These are phyloP conservation scores for Lagodon rhomboides DNA, from an alignment of 2,797 vertebrate species.

Conservation along the genomic window DNA sequence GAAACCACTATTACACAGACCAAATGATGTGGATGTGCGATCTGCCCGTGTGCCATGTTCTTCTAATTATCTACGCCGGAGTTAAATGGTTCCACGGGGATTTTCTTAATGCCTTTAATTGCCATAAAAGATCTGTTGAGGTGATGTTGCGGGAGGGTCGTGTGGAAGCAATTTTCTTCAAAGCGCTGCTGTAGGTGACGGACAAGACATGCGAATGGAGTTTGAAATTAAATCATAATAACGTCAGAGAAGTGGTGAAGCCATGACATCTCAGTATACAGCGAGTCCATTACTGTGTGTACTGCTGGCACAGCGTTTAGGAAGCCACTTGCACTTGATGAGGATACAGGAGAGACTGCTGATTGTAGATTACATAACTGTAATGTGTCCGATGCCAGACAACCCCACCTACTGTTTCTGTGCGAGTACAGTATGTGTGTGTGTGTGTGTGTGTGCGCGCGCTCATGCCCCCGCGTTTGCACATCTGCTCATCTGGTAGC, in stretches of 20 bases:
- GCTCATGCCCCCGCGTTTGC: slow-evolving; percentile 14
- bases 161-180: slow-evolving; percentile 48
- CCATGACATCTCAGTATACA: not conserved
- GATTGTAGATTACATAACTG: slow-evolving; percentile 24
- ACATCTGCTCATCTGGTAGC: slow-evolving; percentile 70
- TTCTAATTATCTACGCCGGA: slow-evolving; percentile 18
- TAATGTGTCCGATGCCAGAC: slow-evolving; percentile 35
- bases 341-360: slow-evolving; percentile 12
- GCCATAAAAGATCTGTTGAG: not conserved
- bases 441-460: not conserved
- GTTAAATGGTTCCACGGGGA: slow-evolving; percentile 16
- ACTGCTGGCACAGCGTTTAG: not conserved
- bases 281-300: not conserved
- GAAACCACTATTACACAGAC: not conserved
- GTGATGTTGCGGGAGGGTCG: slow-evolving; percentile 23
- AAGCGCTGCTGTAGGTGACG: slow-evolving; percentile 1
- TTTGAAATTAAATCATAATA: not conserved
- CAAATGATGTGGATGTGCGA: slow-evolving; percentile 2
- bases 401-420: slow-evolving; percentile 34
- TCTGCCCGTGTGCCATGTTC: not conserved
- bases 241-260: not conserved
- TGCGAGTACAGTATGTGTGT: not conserved
- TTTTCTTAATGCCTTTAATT: slow-evolving; percentile 25
- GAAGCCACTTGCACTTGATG: slow-evolving; percentile 16
- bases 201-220: not conserved